phyloP scores from a whole-genome alignment of 2,888 invertebrate genomes.

The Cheiracanthium punctorium region DNA sequence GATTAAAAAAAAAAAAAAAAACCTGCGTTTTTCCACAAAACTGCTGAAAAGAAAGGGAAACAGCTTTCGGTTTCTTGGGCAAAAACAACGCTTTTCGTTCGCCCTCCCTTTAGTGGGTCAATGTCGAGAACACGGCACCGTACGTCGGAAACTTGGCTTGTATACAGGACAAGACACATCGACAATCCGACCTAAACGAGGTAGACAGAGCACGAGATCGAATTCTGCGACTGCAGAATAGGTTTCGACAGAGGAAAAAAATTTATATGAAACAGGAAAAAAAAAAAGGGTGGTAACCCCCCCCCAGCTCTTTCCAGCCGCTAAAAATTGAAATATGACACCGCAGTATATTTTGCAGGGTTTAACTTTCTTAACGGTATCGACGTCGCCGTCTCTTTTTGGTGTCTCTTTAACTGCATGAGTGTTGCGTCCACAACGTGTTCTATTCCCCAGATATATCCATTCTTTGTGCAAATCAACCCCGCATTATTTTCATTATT shows the following conservation, averaged over 20 bases:
- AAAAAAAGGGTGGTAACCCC: constrained; percentile 23
- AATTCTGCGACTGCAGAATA: background rate
- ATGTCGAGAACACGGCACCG: constrained; percentile 39
- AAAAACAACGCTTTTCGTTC: constrained; percentile 33
- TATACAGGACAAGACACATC: background rate
- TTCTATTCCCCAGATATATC: background rate
- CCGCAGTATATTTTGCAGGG: constrained; percentile 16
- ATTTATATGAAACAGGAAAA: background rate
- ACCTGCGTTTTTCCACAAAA: constrained; percentile 20
- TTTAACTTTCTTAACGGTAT: constrained; percentile 23
- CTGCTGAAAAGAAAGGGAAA: constrained; percentile 34
- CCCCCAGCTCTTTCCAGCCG: background rate
- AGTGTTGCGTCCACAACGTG: background rate
- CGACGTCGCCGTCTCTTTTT: constrained; percentile 6
- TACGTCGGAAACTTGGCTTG: constrained; percentile 10
- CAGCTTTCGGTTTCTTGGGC: constrained; percentile 17
- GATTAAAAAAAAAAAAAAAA: too few relatives aligned
- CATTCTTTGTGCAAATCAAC: constrained; percentile 1
- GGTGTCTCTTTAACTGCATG: background rate
- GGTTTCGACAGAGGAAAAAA: background rate
- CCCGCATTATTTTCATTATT: constrained; percentile 58
- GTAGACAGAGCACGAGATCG: background rate
- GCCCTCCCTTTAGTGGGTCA: constrained; percentile 53
- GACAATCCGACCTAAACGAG: constrained; percentile 30
- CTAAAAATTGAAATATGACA: constrained; percentile 33